phyloP scores from a whole-genome alignment of 2,797 vertebrate genomes.

The Linurgus olivaceus region DNA sequence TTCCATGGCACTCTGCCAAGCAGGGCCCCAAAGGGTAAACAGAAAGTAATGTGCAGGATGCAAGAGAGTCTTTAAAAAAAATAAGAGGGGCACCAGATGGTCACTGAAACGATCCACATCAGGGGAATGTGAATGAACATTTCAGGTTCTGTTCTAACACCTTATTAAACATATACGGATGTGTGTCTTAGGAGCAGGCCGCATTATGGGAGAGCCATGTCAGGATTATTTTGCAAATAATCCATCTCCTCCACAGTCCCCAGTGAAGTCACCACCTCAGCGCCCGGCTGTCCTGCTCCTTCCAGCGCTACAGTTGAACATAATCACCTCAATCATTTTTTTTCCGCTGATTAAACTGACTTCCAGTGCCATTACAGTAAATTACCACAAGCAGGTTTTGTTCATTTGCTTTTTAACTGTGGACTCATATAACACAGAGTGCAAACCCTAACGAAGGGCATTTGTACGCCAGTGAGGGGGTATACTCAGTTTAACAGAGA shows the following conservation, averaged over 20 bases:
- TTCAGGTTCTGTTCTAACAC: conserved; percentile 7
- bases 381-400: neutral
- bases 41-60: neutral
- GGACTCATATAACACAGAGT: neutral
- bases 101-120: conserved; percentile 6
- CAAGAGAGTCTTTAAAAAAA: neutral
- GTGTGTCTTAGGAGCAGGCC: neutral
- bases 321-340: neutral
- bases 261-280: neutral
- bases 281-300: rapidly evolving
- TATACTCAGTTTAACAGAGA: conserved; percentile 37
- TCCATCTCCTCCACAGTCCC: neutral
- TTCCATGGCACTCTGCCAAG: conserved; percentile 34
- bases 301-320: neutral
- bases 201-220: neutral
- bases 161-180: neutral
- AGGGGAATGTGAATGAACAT: neutral
- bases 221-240: neutral
- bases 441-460: conserved; percentile 16
- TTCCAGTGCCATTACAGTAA: neutral
- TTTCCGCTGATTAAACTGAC: neutral
- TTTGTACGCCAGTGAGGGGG: neutral
- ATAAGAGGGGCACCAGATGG: neutral
- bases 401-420: neutral
- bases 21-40: conserved; percentile 16